These are phyloP conservation scores for Mimumesa dahlbomi DNA, from an alignment of 2,888 invertebrate genomes.

Conservation along the genomic window DNA sequence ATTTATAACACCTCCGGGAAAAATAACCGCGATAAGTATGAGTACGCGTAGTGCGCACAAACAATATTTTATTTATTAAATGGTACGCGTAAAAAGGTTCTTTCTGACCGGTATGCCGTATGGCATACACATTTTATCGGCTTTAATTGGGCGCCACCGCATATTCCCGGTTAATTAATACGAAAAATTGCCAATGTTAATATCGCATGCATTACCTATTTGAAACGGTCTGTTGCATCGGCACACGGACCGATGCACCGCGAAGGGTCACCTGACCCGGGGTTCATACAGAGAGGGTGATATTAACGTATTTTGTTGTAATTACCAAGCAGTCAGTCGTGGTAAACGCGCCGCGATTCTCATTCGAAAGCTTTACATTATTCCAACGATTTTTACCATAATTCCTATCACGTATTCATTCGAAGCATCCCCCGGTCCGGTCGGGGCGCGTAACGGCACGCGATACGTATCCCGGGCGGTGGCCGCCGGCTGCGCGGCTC, in stretches of 20 bases:
- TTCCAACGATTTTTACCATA: background rate
- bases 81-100: constrained; percentile 48
- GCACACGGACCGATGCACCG: constrained; percentile 52
- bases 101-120: constrained; percentile 44
- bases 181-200: constrained; percentile 71
- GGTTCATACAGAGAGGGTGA: constrained; percentile 64
- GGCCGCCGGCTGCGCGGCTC: no score
- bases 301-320: constrained; percentile 72
- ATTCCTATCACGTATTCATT: constrained; percentile 13
- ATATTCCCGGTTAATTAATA: constrained; percentile 69
- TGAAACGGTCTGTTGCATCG: constrained; percentile 59
- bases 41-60: constrained; percentile 24
- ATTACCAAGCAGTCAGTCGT: constrained; percentile 64
- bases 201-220: constrained; percentile 71
- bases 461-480: background rate
- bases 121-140: constrained; percentile 64
- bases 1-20: constrained; percentile 39
- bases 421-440: background rate
- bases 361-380: constrained; percentile 44
- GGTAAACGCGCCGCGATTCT: constrained; percentile 59
- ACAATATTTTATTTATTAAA: constrained; percentile 58
- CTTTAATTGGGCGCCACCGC: constrained; percentile 65
- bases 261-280: constrained; percentile 62
- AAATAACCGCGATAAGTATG: constrained; percentile 38
- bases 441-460: background rate